phyloP scores from a whole-genome alignment of 2,888 invertebrate species.

The Chymomyza procnemis region DNA sequence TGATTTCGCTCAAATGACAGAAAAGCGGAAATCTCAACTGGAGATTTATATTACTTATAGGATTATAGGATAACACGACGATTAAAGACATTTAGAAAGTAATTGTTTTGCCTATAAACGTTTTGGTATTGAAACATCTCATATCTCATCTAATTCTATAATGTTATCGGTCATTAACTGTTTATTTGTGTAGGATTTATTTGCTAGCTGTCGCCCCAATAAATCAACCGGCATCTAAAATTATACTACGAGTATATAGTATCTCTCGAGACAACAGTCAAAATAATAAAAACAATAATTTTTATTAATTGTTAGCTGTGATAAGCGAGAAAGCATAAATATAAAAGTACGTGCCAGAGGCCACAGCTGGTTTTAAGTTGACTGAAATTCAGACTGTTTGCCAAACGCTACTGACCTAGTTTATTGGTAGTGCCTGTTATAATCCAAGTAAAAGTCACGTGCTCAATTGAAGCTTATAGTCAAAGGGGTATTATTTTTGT shows the following conservation, averaged over 20 bases:
- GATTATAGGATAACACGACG: too few relatives aligned
- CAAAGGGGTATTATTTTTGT: too few relatives aligned
- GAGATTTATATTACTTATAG: too few relatives aligned
- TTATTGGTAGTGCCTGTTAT: background rate
- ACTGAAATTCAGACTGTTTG: background rate
- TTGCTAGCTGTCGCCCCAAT: slow-evolving; percentile 53
- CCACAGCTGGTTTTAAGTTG: background rate
- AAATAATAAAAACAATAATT: slow-evolving; percentile 53
- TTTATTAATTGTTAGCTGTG: slow-evolving; percentile 44
- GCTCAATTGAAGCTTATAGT: background rate
- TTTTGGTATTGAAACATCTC: too few relatives aligned
- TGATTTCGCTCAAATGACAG: too few relatives aligned
- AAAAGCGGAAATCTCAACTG: too few relatives aligned
- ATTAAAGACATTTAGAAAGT: too few relatives aligned
- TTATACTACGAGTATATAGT: background rate
- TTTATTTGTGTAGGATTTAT: slow-evolving; percentile 34
- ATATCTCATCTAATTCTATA: too few relatives aligned
- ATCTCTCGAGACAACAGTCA: slow-evolving; percentile 4
- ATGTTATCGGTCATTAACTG: slow-evolving; percentile 59
- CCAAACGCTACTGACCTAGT: slow-evolving; percentile 21
- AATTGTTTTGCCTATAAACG: too few relatives aligned
- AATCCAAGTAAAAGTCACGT: background rate
- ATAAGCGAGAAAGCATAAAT: background rate
- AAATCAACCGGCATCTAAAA: slow-evolving; percentile 47
- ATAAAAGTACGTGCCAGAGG: background rate